Conservation (phyloP, 2,113 vertebrate genomes). For the Helogale parvula region DNA sequence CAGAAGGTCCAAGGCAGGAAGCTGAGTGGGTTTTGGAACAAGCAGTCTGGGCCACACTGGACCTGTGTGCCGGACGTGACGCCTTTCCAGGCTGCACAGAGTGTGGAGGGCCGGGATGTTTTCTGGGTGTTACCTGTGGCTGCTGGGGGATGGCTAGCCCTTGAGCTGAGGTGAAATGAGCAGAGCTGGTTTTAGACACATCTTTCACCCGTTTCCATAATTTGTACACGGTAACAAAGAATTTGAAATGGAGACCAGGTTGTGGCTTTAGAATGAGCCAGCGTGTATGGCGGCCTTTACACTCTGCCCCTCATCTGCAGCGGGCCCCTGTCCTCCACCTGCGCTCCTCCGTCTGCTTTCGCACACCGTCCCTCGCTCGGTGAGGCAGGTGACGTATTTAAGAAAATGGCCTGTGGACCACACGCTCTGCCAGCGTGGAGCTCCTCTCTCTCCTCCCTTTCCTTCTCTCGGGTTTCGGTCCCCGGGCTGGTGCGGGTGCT, state of each 20-base stretch:
- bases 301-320: not conserved
- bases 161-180: not conserved
- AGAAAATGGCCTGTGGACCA: not conserved
- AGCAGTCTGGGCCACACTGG: not conserved
- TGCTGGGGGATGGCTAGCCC: not conserved
- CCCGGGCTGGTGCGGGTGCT: not conserved
- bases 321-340: not conserved
- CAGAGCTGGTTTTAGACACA: not conserved
- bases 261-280: not conserved
- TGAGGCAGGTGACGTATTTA: not conserved
- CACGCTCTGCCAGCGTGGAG: not conserved
- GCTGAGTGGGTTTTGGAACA: not conserved
- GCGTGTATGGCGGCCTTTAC: not conserved
- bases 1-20: not conserved
- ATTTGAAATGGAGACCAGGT: constrained; percentile 14
- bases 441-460: not conserved
- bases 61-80: not conserved
- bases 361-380: not conserved
- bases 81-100: not conserved
- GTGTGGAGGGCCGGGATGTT: not conserved
- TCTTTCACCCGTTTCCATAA: not conserved
- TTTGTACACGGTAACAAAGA: constrained; percentile 1
- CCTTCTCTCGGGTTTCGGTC: not conserved
- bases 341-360: constrained; percentile 36
- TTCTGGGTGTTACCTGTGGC: not conserved